phyloP scores from a whole-genome alignment of 64 coral and sea anemone species.

The Anthopleura sola region DNA sequence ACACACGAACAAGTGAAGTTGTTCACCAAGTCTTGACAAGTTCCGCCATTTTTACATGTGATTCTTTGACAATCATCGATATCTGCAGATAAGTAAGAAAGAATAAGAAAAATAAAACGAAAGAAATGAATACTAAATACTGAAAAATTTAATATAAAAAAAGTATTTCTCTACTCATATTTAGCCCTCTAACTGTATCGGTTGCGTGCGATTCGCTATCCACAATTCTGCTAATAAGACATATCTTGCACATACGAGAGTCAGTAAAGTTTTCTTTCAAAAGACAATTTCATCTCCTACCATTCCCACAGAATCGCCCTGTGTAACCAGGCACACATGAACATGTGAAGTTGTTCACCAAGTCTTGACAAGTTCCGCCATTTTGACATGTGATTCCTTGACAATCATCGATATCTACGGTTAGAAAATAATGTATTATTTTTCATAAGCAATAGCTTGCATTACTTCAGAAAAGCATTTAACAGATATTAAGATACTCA shows the following conservation, averaged over 20 bases:
- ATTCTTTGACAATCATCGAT: not conserved
- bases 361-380: not conserved
- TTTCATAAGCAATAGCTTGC: too few relatives aligned
- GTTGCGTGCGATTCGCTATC: too few relatives aligned
- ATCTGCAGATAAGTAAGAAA: not conserved
- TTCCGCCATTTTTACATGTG: not conserved
- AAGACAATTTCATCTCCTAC: not conserved
- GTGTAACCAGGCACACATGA: conserved; percentile 1
- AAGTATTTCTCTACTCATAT: too few relatives aligned
- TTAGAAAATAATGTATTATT: too few relatives aligned
- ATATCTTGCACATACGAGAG: too few relatives aligned
- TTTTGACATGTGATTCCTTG: not conserved
- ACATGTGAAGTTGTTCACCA: conserved; percentile 7
- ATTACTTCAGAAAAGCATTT: too few relatives aligned
- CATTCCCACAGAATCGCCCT: not conserved
- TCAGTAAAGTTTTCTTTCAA: too few relatives aligned
- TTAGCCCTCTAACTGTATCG: too few relatives aligned
- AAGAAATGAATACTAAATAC: too few relatives aligned
- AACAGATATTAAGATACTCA: not conserved
- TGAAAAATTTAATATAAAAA: too few relatives aligned
- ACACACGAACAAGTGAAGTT: not conserved
- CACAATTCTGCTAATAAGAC: too few relatives aligned
- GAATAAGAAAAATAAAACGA: too few relatives aligned
- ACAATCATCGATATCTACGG: not conserved
- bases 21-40: not conserved